Percentiles rank a stretch among this genome's conserved stretches.
These are phyloP conservation scores for Pica pica DNA, from an alignment of 2,113 vertebrate genomes.

Conservation along the genomic window DNA sequence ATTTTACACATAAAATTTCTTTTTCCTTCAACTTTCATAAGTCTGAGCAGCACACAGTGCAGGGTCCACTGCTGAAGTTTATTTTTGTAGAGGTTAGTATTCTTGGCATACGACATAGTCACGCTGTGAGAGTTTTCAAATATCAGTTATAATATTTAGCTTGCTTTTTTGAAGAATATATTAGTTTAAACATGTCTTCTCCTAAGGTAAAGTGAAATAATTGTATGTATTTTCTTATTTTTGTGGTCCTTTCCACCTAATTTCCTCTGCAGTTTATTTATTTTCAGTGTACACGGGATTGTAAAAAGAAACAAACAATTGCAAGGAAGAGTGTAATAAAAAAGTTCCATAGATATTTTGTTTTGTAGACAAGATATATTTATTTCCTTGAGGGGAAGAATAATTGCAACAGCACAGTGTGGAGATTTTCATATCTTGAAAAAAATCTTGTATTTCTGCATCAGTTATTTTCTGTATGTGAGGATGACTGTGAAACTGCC, in stretches of 20 bases:
- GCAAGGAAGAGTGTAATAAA: not conserved
- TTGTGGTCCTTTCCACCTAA: not conserved
- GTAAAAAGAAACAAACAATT: not conserved
- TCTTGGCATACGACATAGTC: not conserved
- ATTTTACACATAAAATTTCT: not conserved
- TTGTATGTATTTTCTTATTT: not conserved
- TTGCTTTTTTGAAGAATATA: conserved; percentile 29
- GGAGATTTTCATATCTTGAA: not conserved
- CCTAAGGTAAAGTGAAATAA: conserved; percentile 12
- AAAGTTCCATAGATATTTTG: not conserved
- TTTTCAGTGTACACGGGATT: not conserved
- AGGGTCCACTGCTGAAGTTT: not conserved
- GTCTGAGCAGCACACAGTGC: not conserved
- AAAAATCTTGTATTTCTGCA: not conserved
- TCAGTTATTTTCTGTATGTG: not conserved
- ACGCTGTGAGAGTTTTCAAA: not conserved
- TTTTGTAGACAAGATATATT: not conserved
- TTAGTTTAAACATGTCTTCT: conserved; percentile 31
- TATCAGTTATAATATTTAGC: conserved; percentile 38
- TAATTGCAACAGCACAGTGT: not conserved
- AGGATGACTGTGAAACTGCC: not conserved
- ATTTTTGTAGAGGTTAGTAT: conserved; percentile 41
- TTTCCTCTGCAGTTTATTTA: not conserved
- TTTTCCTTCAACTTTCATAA: not conserved
- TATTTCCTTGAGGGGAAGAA: not conserved